phyloP scores from a whole-genome alignment of 2,888 invertebrate genomes.

The Apotomis capreana region DNA sequence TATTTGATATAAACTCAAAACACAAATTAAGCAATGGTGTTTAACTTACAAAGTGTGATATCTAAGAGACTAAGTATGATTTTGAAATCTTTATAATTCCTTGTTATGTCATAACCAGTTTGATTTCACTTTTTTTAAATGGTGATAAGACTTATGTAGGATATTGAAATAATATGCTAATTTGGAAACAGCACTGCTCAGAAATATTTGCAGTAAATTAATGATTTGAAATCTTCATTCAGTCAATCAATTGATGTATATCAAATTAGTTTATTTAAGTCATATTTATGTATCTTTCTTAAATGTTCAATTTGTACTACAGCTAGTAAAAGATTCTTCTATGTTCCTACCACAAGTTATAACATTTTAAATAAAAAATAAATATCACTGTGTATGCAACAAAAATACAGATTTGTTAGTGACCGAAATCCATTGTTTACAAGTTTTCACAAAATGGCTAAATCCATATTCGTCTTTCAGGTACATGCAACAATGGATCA shows the following conservation, averaged over 20 bases:
- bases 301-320: too few species aligned
- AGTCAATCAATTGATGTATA: too few species aligned
- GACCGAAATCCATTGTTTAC: too few species aligned
- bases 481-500: conserved; percentile 51
- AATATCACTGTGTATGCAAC: too few species aligned
- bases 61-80: neutral
- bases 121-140: neutral
- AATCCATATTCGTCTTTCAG: conserved; percentile 48
- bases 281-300: too few species aligned
- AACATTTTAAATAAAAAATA: too few species aligned
- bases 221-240: neutral
- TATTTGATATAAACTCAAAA: conserved; percentile 20
- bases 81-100: conserved; percentile 1
- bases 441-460: too few species aligned
- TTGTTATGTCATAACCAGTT: neutral
- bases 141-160: neutral
- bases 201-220: neutral
- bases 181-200: neutral
- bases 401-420: too few species aligned
- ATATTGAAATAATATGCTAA: neutral
- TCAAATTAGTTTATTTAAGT: too few species aligned
- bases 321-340: too few species aligned
- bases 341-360: too few species aligned
- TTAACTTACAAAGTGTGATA: conserved; percentile 4
- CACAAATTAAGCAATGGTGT: conserved; percentile 4